A percentile compares a stretch with the other conserved stretches of the same genome.
Evolutionary conservation across 2,113 vertebrate genomes (phyloP).

Genomic region (Seriola dumerili): DNA sequence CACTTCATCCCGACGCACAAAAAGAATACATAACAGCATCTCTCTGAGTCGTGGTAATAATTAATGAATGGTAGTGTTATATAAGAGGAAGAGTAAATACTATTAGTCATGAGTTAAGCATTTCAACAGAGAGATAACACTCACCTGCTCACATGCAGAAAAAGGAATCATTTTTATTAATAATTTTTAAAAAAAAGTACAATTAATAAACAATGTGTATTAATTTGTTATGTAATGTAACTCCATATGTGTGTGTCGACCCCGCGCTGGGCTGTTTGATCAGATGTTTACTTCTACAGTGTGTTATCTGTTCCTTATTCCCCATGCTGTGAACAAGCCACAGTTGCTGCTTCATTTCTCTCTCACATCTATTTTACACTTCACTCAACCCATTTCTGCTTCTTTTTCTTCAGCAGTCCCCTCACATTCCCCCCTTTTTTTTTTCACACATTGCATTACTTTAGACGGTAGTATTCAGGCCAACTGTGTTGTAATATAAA

Average conservation of each 20-base stretch:
- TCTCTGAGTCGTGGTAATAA: not conserved
- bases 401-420: not conserved
- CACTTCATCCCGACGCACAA: not conserved
- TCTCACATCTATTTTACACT: not conserved
- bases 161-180: not conserved
- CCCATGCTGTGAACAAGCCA: not conserved
- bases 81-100: conserved; percentile 22
- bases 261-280: conserved; percentile 4
- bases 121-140: not conserved
- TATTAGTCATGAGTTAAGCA: not conserved
- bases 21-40: conserved; percentile 34
- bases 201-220: conserved; percentile 8
- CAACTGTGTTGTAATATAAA: not conserved
- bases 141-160: not conserved
- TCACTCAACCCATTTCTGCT: not conserved
- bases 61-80: conserved; percentile 36
- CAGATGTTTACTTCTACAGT: conserved; percentile 8
- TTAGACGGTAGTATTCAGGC: not conserved
- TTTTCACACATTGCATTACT: not conserved
- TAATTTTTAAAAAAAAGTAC: too few species aligned
- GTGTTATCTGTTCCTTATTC: not conserved
- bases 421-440: not conserved
- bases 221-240: not conserved
- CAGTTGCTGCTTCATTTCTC: not conserved
- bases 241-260: not conserved